A percentile compares a stretch with the other conserved stretches of the same genome.
These are phyloP conservation scores for Rhogogaster chlorosoma DNA, from an alignment of 2,888 invertebrate species.

Conservation along the genomic window DNA sequence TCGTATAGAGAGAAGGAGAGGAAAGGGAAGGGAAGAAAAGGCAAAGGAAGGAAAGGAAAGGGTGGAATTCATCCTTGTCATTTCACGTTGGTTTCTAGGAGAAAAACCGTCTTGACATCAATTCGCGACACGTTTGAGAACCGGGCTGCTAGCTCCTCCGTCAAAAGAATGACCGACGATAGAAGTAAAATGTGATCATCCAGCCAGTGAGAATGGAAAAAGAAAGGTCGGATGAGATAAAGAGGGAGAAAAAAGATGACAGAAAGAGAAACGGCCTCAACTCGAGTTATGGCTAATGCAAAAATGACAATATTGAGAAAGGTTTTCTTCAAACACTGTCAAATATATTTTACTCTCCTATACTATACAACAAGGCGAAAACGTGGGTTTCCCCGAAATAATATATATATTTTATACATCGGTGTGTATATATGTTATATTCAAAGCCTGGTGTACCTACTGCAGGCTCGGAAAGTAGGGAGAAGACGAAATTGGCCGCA, in stretches of 20 bases:
- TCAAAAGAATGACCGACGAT: constrained; percentile 42
- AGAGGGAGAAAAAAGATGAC: not conserved
- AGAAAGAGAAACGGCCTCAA: constrained; percentile 2
- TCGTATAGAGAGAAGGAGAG: not conserved
- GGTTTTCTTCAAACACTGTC: not conserved
- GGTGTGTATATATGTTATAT: not conserved
- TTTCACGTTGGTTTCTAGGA: not conserved
- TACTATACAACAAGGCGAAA: not conserved
- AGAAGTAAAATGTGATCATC: constrained; percentile 31
- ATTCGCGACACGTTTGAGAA: constrained; percentile 37
- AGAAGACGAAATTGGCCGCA: not conserved
- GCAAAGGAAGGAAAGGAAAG: not conserved
- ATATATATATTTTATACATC: not conserved
- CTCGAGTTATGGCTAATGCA: not conserved
- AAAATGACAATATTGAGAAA: constrained; percentile 25
- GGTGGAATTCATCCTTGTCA: constrained; percentile 39
- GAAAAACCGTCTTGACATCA: constrained; percentile 31
- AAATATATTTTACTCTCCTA: not conserved
- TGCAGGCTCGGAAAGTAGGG: not conserved
- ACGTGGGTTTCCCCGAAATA: not conserved
- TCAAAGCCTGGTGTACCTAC: not conserved
- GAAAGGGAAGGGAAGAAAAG: not conserved
- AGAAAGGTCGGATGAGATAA: not conserved
- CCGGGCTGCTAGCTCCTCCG: not conserved
- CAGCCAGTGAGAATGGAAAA: not conserved